Evolutionary conservation across 2,888 invertebrate genomes (phyloP).

Genomic region (Nephrotoma guestfalica): DNA sequence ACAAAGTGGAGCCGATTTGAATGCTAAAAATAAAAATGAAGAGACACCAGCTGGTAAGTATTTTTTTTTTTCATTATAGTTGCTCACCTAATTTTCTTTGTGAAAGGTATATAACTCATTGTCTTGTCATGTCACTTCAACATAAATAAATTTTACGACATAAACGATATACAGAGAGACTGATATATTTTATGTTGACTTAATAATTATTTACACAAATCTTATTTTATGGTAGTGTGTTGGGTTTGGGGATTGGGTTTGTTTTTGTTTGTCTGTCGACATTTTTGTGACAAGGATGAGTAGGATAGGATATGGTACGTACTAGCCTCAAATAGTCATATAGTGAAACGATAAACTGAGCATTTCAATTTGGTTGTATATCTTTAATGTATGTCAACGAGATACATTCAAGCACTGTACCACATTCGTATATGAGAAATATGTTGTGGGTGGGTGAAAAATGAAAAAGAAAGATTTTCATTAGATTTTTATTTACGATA

Average conservation of each 20-base stretch:
- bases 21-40: conserved; percentile 90
- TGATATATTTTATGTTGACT: not conserved
- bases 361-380: not conserved
- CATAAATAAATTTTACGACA: not conserved
- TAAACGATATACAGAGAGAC: not conserved
- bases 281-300: not conserved
- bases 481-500: not conserved
- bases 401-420: not conserved
- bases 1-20: conserved; percentile 92
- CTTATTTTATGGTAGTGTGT: not conserved
- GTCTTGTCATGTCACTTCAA: not conserved
- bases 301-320: not conserved
- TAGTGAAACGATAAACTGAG: not conserved
- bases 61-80: not conserved
- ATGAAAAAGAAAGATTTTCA: not conserved
- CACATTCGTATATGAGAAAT: not conserved
- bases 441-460: not conserved
- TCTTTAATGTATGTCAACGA: not conserved
- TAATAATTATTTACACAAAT: not conserved
- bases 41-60: conserved; percentile 87
- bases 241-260: not conserved
- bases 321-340: not conserved
- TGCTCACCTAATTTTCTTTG: not conserved
- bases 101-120: conserved; percentile 1
- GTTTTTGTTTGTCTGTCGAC: not conserved